These are phyloP conservation scores for Vimba vimba DNA, from an alignment of 2,113 vertebrate species.

Conservation along the genomic window DNA sequence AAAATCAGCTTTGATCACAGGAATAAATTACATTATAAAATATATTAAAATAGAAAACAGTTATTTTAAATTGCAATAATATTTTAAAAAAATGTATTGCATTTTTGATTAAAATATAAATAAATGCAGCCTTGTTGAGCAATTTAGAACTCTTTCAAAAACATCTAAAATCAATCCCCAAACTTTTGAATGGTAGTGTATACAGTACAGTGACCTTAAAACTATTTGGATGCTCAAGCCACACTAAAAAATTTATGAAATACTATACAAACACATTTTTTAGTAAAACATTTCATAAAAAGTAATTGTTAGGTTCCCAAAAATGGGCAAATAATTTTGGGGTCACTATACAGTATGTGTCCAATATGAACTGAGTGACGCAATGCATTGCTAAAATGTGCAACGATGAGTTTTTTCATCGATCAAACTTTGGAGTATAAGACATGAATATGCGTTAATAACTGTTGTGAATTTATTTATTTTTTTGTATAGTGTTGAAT, in stretches of 20 bases:
- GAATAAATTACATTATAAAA: background rate
- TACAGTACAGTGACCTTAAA: background rate
- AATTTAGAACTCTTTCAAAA: background rate
- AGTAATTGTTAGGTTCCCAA: background rate
- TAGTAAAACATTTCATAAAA: background rate
- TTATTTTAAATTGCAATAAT: background rate
- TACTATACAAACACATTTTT: background rate
- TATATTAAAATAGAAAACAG: background rate
- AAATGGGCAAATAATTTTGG: background rate
- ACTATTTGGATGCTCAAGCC: background rate
- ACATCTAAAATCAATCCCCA: background rate
- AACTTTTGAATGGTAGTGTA: background rate
- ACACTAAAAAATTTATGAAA: background rate
- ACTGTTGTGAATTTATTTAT: background rate
- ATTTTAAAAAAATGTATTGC: too few species aligned
- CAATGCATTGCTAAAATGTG: background rate
- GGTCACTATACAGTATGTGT: background rate
- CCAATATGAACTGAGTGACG: background rate
- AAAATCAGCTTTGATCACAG: background rate
- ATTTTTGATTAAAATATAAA: too few species aligned
- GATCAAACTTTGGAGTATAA: background rate
- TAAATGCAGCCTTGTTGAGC: background rate
- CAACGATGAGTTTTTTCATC: too few species aligned
- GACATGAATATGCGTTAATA: background rate
- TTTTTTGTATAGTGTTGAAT: background rate